Evolutionary conservation across 2,113 vertebrate species (phyloP).

Genomic region (Phyllostomus hastatus): DNA sequence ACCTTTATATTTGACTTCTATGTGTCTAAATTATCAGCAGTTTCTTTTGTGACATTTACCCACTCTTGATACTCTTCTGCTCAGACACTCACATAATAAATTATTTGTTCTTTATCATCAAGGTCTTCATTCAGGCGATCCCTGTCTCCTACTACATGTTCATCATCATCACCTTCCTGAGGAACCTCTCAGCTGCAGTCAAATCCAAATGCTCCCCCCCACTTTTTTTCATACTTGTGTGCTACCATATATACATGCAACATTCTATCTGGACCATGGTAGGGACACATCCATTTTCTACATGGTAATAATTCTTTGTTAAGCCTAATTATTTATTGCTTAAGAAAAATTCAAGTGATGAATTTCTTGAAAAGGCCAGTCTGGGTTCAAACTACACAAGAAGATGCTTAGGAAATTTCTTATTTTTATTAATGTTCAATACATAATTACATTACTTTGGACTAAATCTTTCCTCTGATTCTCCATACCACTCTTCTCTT

Average conservation of each 20-base stretch:
- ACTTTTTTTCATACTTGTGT: neutral
- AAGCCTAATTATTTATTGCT: neutral
- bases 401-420: neutral
- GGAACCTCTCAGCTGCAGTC: neutral
- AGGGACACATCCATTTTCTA: neutral
- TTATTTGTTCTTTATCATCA: neutral
- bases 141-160: neutral
- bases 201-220: neutral
- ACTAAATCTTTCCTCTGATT: neutral
- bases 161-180: neutral
- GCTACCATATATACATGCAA: neutral
- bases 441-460: neutral
- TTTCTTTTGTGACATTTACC: conserved; percentile 2
- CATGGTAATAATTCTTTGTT: neutral
- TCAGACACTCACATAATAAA: neutral
- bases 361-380: neutral
- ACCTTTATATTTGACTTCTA: conserved; percentile 64
- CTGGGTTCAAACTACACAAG: neutral
- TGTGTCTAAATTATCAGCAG: conserved; percentile 33
- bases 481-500: neutral
- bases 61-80: neutral
- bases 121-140: neutral
- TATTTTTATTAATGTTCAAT: neutral
- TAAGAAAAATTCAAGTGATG: neutral
- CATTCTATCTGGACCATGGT: neutral